A percentile compares a stretch with the other conserved stretches of the same genome.
These are phyloP conservation scores for Intoshia linei DNA, from an alignment of 1,140 invertebrate genomes.

Conservation along the genomic window DNA sequence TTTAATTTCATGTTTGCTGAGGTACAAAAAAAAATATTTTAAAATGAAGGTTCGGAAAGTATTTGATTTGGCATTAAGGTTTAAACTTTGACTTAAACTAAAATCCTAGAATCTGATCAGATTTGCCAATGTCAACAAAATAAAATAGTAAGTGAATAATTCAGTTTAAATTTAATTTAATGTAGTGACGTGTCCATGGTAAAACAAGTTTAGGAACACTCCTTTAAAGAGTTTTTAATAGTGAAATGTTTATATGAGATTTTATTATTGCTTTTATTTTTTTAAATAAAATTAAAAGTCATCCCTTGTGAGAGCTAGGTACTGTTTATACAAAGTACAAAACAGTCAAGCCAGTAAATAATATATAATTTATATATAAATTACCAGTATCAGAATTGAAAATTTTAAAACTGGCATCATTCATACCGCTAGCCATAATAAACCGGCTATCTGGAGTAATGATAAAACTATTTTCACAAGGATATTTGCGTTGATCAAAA, in stretches of 20 bases:
- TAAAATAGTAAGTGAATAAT: too few relatives aligned
- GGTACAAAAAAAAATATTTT: too few relatives aligned
- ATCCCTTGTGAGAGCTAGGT: too few relatives aligned
- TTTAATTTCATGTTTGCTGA: too few relatives aligned
- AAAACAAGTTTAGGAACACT: not conserved
- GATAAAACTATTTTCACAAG: conserved; percentile 67
- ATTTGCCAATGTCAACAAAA: too few relatives aligned
- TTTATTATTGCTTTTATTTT: not conserved
- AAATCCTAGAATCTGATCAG: too few relatives aligned
- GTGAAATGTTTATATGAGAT: not conserved
- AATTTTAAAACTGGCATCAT: conserved; percentile 90
- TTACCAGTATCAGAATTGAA: conserved; percentile 74
- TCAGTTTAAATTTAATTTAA: too few relatives aligned
- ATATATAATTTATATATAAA: not conserved
- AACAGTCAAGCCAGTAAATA: not conserved
- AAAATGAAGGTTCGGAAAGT: too few relatives aligned
- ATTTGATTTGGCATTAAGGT: too few relatives aligned
- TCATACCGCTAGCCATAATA: conserved; percentile 86
- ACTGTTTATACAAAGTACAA: conserved; percentile 1
- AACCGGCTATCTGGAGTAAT: conserved; percentile 80
- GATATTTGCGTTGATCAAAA: conserved; percentile 47
- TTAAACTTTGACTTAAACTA: too few relatives aligned
- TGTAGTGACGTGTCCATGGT: too few relatives aligned
- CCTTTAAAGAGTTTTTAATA: not conserved
- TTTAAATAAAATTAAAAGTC: not conserved